A percentile compares a stretch with the other conserved stretches of the same genome.
Evolutionary conservation across 2,797 vertebrate genomes (phyloP).

Genomic region (Varecia variegata): DNA sequence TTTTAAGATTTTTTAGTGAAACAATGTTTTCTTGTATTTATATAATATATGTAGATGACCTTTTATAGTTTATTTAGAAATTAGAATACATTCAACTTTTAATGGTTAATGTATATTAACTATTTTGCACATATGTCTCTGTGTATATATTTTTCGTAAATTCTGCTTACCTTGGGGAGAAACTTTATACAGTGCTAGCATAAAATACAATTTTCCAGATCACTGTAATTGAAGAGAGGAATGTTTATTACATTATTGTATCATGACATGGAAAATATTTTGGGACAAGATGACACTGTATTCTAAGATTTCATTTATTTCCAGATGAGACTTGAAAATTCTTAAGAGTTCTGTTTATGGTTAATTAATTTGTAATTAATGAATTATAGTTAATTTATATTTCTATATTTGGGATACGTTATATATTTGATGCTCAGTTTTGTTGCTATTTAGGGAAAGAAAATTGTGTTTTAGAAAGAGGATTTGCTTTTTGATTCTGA

Average conservation of each 20-base stretch:
- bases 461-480: slow-evolving; percentile 24
- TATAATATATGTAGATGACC: neutral
- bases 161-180: neutral
- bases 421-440: slow-evolving; percentile 16
- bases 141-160: neutral
- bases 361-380: neutral
- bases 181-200: slow-evolving; percentile 22
- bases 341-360: slow-evolving; percentile 24
- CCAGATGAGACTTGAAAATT: slow-evolving; percentile 22
- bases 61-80: slow-evolving; percentile 38
- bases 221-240: neutral
- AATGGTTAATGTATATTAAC: slow-evolving; percentile 22
- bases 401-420: neutral
- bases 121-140: neutral
- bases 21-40: slow-evolving; percentile 19
- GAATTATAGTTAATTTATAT: neutral
- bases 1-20: slow-evolving; percentile 44
- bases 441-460: slow-evolving; percentile 2
- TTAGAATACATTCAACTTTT: slow-evolving; percentile 14
- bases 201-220: slow-evolving; percentile 41
- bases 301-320: slow-evolving; percentile 45
- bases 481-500: neutral
- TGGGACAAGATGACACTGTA: neutral
- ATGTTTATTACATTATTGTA: slow-evolving; percentile 36
- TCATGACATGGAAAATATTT: slow-evolving; percentile 36